A percentile compares a stretch with the other conserved stretches of the same genome.
Conservation (phyloP, 2,797 vertebrate genomes). For the Cygnus olor region DNA sequence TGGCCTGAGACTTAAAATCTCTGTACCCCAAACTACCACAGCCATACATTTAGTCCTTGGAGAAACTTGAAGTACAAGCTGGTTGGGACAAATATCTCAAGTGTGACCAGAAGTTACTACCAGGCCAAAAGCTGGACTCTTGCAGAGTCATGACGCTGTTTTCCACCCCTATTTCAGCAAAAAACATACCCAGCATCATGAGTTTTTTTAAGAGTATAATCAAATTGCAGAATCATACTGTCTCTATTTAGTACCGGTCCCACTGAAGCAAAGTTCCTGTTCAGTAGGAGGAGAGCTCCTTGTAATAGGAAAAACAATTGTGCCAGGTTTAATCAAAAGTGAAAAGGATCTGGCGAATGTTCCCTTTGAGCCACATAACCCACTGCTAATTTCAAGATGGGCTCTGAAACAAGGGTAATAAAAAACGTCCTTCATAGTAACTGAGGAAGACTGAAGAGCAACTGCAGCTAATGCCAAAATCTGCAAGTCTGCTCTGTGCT, state of each 20-base stretch:
- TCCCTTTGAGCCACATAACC: slow-evolving; percentile 75
- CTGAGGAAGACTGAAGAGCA: slow-evolving; percentile 37
- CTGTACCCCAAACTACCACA: background rate
- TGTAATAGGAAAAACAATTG: slow-evolving; percentile 71
- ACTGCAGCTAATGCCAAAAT: slow-evolving; percentile 1
- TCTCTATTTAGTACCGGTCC: slow-evolving; percentile 41
- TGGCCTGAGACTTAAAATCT: background rate
- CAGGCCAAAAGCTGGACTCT: background rate
- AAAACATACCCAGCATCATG: background rate
- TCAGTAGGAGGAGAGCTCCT: slow-evolving; percentile 65
- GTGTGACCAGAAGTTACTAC: background rate
- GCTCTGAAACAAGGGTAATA: slow-evolving; percentile 66
- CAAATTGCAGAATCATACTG: slow-evolving; percentile 52
- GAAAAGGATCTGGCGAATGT: slow-evolving; percentile 73
- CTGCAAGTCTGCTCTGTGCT: slow-evolving; percentile 37
- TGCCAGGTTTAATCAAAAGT: slow-evolving; percentile 77
- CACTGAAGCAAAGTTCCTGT: slow-evolving; percentile 70
- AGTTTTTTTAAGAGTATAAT: slow-evolving; percentile 41
- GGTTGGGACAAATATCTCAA: background rate
- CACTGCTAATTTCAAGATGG: slow-evolving; percentile 68
- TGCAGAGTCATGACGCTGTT: slow-evolving; percentile 11
- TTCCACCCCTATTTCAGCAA: slow-evolving; percentile 33
- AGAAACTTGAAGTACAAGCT: background rate
- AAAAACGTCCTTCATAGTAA: slow-evolving; percentile 74
- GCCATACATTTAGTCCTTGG: background rate